phyloP scores from a whole-genome alignment of 2,113 vertebrate species.

The Syrrhaptes paradoxus region DNA sequence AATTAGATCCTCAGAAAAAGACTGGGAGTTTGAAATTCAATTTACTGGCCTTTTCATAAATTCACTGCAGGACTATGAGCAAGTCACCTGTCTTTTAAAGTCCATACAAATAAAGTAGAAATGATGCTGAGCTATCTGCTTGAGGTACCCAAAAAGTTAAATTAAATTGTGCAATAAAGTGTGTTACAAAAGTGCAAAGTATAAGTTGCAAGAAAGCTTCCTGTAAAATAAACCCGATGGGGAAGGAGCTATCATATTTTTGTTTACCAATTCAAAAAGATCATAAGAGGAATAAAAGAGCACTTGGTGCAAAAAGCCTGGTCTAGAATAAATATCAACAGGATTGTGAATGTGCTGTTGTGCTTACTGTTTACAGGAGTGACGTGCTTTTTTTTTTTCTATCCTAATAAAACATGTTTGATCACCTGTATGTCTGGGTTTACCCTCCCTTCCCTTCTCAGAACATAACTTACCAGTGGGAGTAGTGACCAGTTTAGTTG shows the following conservation, averaged over 20 bases:
- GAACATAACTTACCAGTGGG: slow-evolving; percentile 86
- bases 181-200: slow-evolving; percentile 66
- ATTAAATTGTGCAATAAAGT: background rate
- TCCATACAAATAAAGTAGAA: background rate
- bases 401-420: background rate
- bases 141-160: background rate
- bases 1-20: background rate
- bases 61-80: slow-evolving; percentile 29
- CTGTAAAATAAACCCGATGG: background rate
- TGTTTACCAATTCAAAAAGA: background rate
- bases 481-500: slow-evolving; percentile 94
- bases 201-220: background rate
- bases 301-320: background rate
- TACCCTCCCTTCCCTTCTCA: slow-evolving; percentile 66
- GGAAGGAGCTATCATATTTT: background rate
- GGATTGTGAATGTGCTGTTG: background rate
- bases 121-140: background rate
- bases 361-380: background rate
- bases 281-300: background rate
- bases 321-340: background rate
- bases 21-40: background rate
- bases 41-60: background rate
- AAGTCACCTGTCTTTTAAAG: background rate
- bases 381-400: background rate
- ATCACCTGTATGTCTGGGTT: background rate